A percentile compares a stretch with the other conserved stretches of the same genome.
These are phyloP conservation scores for Nematolebias whitei DNA, from an alignment of 2,113 vertebrate genomes.

Conservation along the genomic window DNA sequence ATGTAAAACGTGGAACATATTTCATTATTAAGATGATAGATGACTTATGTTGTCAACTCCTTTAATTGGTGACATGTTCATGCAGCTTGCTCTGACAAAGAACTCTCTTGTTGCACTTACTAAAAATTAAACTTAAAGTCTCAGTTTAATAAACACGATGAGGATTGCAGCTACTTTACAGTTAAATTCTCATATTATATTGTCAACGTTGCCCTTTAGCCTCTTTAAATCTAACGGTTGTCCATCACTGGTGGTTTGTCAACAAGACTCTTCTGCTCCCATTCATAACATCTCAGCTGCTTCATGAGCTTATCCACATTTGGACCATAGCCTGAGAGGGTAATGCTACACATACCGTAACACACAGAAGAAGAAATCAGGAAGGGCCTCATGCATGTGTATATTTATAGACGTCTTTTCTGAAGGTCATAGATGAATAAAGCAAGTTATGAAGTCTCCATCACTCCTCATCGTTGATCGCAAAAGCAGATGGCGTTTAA, in stretches of 20 bases:
- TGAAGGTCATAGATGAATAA: constrained; percentile 69
- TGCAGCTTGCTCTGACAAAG: too few relatives aligned
- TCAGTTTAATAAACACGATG: too few relatives aligned
- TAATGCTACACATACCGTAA: constrained; percentile 56
- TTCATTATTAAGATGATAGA: too few relatives aligned
- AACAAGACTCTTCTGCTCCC: constrained; percentile 42
- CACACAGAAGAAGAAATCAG: constrained; percentile 45
- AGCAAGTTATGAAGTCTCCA: constrained; percentile 66
- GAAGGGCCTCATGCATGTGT: constrained; percentile 17
- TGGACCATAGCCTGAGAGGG: constrained; percentile 44
- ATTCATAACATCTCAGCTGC: constrained; percentile 41
- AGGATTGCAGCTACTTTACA: too few relatives aligned
- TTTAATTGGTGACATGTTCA: too few relatives aligned
- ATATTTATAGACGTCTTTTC: constrained; percentile 45
- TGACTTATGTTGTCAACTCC: too few relatives aligned
- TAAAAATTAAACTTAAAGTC: too few relatives aligned
- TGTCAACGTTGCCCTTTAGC: constrained; percentile 18
- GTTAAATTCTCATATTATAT: too few relatives aligned
- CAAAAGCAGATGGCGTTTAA: constrained; percentile 61
- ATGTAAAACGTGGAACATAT: too few relatives aligned
- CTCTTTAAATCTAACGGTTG: constrained; percentile 30
- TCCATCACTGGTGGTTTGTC: constrained; percentile 37
- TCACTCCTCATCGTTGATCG: constrained; percentile 72
- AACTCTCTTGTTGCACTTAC: too few relatives aligned
- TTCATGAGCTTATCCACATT: constrained; percentile 53